Evolutionary conservation across 2,888 invertebrate genomes (phyloP).

Genomic region (Athalia rosae): DNA sequence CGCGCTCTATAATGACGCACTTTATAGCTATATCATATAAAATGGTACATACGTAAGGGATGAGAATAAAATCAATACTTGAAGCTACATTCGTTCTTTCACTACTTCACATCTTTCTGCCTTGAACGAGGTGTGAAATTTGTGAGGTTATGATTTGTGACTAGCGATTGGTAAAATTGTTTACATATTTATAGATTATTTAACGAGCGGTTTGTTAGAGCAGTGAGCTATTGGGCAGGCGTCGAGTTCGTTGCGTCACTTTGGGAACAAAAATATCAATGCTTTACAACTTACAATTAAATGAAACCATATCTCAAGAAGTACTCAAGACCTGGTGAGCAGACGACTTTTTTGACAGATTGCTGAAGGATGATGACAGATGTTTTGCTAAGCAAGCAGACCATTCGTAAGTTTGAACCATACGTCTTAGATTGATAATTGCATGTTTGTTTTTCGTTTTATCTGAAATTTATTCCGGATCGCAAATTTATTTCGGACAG

Average conservation of each 20-base stretch:
- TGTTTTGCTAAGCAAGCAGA: constrained; percentile 10
- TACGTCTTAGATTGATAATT: not conserved
- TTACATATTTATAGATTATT: constrained; percentile 19
- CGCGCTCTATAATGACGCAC: constrained; percentile 42
- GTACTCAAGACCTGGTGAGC: not conserved
- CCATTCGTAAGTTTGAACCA: constrained; percentile 18
- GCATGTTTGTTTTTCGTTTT: not conserved
- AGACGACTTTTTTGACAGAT: not conserved
- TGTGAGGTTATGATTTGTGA: constrained; percentile 39
- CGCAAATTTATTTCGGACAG: too few relatives aligned
- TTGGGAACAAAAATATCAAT: constrained; percentile 17
- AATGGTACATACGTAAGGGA: constrained; percentile 16
- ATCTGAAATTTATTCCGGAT: too few relatives aligned
- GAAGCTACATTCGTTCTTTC: constrained; percentile 26
- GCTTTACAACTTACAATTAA: not conserved
- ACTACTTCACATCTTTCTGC: constrained; percentile 26
- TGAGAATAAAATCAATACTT: constrained; percentile 45
- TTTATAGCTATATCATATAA: constrained; percentile 30
- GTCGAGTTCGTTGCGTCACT: constrained; percentile 7
- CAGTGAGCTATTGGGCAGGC: not conserved
- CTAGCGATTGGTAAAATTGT: constrained; percentile 28
- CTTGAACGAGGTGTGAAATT: constrained; percentile 36
- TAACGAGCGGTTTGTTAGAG: not conserved
- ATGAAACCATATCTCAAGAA: not conserved
- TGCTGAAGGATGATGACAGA: constrained; percentile 11